Base-by-base conservation (phyloP, 1,140 invertebrate species). In the Megathymus violae region DNA sequence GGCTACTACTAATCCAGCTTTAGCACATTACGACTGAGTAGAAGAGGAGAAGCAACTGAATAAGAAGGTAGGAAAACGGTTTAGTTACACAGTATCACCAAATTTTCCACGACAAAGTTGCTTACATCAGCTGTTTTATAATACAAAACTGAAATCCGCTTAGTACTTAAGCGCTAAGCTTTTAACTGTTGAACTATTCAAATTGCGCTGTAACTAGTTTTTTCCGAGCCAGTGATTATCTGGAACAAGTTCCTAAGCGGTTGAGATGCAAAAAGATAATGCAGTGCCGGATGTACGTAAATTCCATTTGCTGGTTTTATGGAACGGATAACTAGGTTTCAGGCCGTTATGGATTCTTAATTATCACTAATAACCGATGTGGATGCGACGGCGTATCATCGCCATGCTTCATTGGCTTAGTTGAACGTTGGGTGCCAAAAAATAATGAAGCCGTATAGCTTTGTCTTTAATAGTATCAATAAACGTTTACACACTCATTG, bases 131-230 rank as follows among this genome's bases (percentile, higher is more conserved):
- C 4, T 31, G 13, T n/a, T 41, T 41, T 41, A 15, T 15, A 41
- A 41, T 41, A 41, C 15, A 41, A 31, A 31, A 31, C 13, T n/a
- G 7, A 1, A 46, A 46, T 4, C 17, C 16, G 17, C 17, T 46
- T 22, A 46, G 19, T n/a, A 10, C 22, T 44, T 44, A 44, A 44
- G 16, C 16, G 41, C 16, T 46, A 25, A 46, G 43, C 43, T 46
- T 46, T 46, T 46, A 46, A 46, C 43, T 46, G 43, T 46, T 46
- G 43, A 46, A 46, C 43, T 46, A 46, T 46, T 46, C 17, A 46
- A 46, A 46, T 46, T 46, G 14, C 43, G 19, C 43, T 16, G 17
- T 46, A 46, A 46, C 43, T 25, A 46, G 19, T 46, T 46, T 46
- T 46, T 46, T 46, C 43, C 43, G 43, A 17, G 10, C 22, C 19